phyloP scores from a whole-genome alignment of 2,888 invertebrate species.

The Lycocerus yunnanus region DNA sequence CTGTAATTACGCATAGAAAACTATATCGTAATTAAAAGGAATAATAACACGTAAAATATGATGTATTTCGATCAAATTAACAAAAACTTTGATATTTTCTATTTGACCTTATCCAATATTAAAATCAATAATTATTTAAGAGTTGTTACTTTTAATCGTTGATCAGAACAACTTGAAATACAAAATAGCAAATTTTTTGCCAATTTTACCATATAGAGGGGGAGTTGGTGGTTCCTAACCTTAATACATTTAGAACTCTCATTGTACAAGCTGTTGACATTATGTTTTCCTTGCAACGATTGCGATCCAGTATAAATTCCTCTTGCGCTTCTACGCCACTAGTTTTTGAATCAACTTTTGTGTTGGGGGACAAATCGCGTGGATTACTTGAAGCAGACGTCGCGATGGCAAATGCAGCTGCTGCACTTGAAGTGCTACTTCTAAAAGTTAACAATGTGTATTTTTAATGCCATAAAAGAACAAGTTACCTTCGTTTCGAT shows the following conservation, averaged over 20 bases:
- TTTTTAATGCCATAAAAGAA: background rate
- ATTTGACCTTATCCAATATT: too few relatives aligned
- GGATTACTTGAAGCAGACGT: slow-evolving; percentile 87
- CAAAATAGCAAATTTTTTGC: too few relatives aligned
- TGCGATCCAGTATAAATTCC: slow-evolving; percentile 56
- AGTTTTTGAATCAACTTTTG: slow-evolving; percentile 44
- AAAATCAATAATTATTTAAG: too few relatives aligned
- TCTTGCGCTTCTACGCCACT: slow-evolving; percentile 49
- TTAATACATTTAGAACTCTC: slow-evolving; percentile 86
- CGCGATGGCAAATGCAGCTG: slow-evolving; percentile 89
- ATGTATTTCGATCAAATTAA: too few relatives aligned
- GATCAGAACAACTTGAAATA: too few relatives aligned
- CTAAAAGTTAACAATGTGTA: slow-evolving; percentile 55
- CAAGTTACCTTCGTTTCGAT: slow-evolving; percentile 77
- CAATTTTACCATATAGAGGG: too few relatives aligned
- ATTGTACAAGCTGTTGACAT: slow-evolving; percentile 93
- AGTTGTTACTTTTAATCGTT: too few relatives aligned
- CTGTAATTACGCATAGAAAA: too few relatives aligned
- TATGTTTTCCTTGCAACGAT: slow-evolving; percentile 70
- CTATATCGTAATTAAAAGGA: too few relatives aligned
- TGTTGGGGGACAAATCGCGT: slow-evolving; percentile 63
- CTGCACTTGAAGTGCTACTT: slow-evolving; percentile 85
- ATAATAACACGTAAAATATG: too few relatives aligned
- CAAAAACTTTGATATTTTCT: too few relatives aligned
- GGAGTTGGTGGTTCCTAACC: slow-evolving; percentile 49